Base-by-base conservation (phyloP, 2,113 vertebrate species). In the Antigone vipio region DNA sequence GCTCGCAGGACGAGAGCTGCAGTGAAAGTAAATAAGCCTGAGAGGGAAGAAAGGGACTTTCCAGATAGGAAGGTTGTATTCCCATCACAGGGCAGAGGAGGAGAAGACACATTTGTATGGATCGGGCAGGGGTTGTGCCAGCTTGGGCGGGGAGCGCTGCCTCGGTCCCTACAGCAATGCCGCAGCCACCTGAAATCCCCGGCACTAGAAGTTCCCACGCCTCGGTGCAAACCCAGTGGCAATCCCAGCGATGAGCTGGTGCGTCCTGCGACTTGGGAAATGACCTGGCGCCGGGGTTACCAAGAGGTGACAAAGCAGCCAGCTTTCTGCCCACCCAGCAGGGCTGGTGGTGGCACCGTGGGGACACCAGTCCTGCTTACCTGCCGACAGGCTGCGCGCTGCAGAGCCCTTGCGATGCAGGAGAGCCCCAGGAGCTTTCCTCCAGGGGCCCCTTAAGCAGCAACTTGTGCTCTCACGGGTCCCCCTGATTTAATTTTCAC, bases 331-430 rank as follows among this genome's bases (percentile, higher is more conserved):
- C 62, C n/a, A 11, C 15, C 38, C 72, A 15, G 56, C 7, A 86
- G 67, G 26, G 52, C 23, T 49, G 72, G 63, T 13, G 45, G 60
- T 6, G 73, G 32, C 68, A 55, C 30, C 67, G 5, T 22, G 73
- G 77, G 73, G 91, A 89, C 15, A 1, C 34, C 44, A 42, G 40
- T n/a, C 2, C 73, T 42, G 72, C 45, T 42, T 42, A 40, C 18
- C 66, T 9, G 34, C 49, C 7, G 1, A 24, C 0, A 1, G 55
- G 53, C 30, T 30, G 63, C 5, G 80, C 2, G 5, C 29, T 0
- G 0, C 34, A 71, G 55, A 74, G 60, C 32, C 58, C 14, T 21
- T 9, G 47, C 1, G 1, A 40, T 0, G 6, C 9, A 1, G 19
- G 23, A 32, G 13, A 77, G 8, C 44, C 34, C 9, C 1, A 0